Conservation (phyloP, 2,888 invertebrate species). For the Marronus borbonicus region DNA sequence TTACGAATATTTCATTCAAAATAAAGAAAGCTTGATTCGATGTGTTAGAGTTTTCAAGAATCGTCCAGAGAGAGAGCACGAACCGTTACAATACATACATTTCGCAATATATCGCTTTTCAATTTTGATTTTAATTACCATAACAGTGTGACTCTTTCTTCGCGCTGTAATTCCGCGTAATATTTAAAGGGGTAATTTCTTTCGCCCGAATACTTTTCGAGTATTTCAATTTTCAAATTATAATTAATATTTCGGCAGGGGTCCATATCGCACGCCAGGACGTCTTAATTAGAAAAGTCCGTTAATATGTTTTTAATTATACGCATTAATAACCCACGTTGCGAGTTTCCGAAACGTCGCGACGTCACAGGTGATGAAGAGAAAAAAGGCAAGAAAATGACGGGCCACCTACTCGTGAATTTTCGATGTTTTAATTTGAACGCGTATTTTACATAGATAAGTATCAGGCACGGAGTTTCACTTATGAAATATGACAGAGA, state of each 20-base stretch:
- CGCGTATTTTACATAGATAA: constrained; percentile 33
- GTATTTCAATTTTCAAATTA: constrained; percentile 22
- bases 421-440: constrained; percentile 32
- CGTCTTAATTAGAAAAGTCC: constrained; percentile 42
- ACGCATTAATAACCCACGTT: constrained; percentile 41
- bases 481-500: constrained; percentile 33
- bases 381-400: not conserved
- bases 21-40: no score
- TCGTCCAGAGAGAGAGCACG: no score
- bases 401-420: not conserved
- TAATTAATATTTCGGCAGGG: constrained; percentile 26
- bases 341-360: constrained; percentile 35
- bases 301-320: constrained; percentile 47
- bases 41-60: no score
- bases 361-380: constrained; percentile 14
- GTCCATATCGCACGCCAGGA: constrained; percentile 14
- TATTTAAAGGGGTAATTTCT: not conserved
- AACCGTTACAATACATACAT: no score
- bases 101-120: not conserved
- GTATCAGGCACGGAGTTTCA: constrained; percentile 27
- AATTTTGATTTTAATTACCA: not conserved
- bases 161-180: not conserved
- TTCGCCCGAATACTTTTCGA: not conserved
- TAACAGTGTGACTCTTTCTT: not conserved
- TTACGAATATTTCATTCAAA: no score